Evolutionary conservation across 2,113 vertebrate species (phyloP).

Genomic region (Tyrannus savana): DNA sequence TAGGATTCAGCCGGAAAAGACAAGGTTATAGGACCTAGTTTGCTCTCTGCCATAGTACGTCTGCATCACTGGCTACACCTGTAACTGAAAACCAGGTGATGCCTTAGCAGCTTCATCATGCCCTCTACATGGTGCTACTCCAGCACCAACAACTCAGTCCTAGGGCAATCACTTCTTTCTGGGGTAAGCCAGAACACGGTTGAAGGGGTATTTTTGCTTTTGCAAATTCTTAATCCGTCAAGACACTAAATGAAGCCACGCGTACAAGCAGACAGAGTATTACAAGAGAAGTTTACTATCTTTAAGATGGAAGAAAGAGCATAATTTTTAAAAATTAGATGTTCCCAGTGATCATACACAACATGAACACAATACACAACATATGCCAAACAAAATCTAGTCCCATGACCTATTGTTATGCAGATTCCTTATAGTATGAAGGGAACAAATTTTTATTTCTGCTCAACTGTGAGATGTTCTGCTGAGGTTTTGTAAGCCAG

Average conservation of each 20-base stretch:
- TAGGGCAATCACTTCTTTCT: not conserved
- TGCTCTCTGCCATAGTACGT: not conserved
- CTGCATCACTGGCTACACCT: not conserved
- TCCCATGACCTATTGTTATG: not conserved
- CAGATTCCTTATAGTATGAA: not conserved
- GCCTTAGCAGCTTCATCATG: not conserved
- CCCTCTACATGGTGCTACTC: not conserved
- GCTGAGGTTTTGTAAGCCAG: not conserved
- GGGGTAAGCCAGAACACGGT: accelerated
- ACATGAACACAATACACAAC: accelerated
- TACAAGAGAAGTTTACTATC: not conserved
- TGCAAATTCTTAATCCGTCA: not conserved
- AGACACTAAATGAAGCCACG: not conserved
- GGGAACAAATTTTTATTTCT: not conserved
- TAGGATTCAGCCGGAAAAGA: not conserved
- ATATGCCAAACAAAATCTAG: not conserved
- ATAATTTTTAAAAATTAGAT: not conserved
- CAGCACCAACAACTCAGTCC: not conserved
- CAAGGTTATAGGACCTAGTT: not conserved
- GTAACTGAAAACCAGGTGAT: not conserved
- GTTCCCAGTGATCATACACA: not conserved
- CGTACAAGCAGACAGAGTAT: not conserved
- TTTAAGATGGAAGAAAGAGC: not conserved
- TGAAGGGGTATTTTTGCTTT: accelerated
- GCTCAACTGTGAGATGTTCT: not conserved